Evolutionary conservation across 2,888 invertebrate genomes (phyloP), one percentile per base, ranked within the genome.

Genomic region (Amphipyra tragopoginis): DNA sequence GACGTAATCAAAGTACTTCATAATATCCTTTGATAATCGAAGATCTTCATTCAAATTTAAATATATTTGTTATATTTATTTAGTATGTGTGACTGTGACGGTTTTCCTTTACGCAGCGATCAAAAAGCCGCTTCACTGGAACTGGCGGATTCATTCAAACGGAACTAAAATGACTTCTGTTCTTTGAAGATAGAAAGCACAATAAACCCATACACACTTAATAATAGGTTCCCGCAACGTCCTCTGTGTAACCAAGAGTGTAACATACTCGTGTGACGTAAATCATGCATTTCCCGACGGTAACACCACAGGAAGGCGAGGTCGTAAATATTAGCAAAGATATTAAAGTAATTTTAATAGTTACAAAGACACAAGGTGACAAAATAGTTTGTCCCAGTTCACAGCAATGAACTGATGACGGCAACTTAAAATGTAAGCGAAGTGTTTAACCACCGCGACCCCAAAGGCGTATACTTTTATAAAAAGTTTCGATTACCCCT

Each of bases 251-350:
- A 47, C 52, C 29, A 8, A 52, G 59, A 70, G 60, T 57, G 54
- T 58, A 13, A 10, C 34, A 51, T 51, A 48, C 38, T 39, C 36
- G 26, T 14, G 15, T 54, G 54, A 70, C 76, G 73, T 79, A 75
- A 78, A 81, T 79, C 63, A 75, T 75, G 66, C 65, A 56, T 81
- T 71, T 67, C 68, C 55, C 77, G 82, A 71, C 74, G 72, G 76
- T 79, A 78, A 74, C 75, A 77, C 69, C 55, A 52, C 56, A 65
- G 56, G 65, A 59, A 57, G 63, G 65, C 84, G 84, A 88, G 86
- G 86, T 76, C 80, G 79, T 79, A 72, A 86, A 81, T 81, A 79
- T 82, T 78, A 83, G 64, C 64, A 53, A 52, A 77, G 60, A 74
- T 68, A 74, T 59, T 57, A 53, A 75, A 72, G 62, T 65, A 72